Percentiles rank a stretch among this genome's conserved stretches.
Evolutionary conservation across 2,888 invertebrate species (phyloP).

Genomic region (Amiota mariae): DNA sequence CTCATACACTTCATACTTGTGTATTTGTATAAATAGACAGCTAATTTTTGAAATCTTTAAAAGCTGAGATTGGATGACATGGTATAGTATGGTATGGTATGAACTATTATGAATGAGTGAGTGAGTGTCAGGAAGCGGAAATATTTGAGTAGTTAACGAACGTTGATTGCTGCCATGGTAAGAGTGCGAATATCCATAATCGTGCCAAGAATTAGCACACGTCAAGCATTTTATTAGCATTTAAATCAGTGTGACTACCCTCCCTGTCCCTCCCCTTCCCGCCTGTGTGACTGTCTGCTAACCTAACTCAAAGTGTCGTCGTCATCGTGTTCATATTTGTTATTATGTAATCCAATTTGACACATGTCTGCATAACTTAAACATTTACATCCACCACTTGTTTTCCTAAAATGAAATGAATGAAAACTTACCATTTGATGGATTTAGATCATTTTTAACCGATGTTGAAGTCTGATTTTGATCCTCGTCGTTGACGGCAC

Average conservation of each 20-base stretch:
- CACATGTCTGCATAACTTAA: constrained; percentile 65
- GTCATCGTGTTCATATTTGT: constrained; percentile 27
- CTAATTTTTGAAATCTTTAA: constrained; percentile 61
- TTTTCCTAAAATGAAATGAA: not conserved
- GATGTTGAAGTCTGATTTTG: not conserved
- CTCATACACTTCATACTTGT: not conserved
- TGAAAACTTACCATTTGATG: constrained; percentile 47
- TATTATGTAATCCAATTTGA: constrained; percentile 59
- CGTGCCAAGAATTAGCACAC: constrained; percentile 4
- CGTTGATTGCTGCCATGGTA: constrained; percentile 52
- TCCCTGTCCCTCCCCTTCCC: too few species aligned
- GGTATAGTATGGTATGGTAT: too few species aligned
- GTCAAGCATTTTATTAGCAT: not conserved
- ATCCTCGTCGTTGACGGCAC: constrained; percentile 5
- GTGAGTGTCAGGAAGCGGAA: constrained; percentile 58
- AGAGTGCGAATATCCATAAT: constrained; percentile 6
- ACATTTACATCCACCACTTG: constrained; percentile 28
- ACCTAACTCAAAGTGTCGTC: too few species aligned
- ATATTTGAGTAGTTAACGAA: constrained; percentile 64
- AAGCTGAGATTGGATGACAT: constrained; percentile 39
- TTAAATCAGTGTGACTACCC: too few species aligned
- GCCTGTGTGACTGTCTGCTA: too few species aligned
- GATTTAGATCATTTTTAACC: not conserved
- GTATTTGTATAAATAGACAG: constrained; percentile 61
- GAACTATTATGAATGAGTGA: too few species aligned